These are phyloP conservation scores for Ammodytes dubius DNA, from an alignment of 2,113 vertebrate genomes.

Conservation along the genomic window DNA sequence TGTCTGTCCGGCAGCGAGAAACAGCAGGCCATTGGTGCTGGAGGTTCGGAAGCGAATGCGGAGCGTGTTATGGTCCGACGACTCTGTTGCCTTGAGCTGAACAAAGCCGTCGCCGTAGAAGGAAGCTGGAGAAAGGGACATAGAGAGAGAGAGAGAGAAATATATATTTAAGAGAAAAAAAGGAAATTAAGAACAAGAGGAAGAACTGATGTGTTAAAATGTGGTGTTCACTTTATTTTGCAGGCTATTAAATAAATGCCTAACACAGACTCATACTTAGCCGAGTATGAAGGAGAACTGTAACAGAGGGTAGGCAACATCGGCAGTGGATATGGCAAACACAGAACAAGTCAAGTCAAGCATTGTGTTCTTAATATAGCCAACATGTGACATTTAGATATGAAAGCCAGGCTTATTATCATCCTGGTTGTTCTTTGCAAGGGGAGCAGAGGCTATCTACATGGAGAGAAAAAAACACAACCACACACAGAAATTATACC, in stretches of 20 bases:
- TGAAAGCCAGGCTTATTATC: conserved; percentile 72
- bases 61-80: conserved; percentile 83
- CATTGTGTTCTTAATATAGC: conserved; percentile 69
- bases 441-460: conserved; percentile 21
- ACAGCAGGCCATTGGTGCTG: conserved; percentile 88
- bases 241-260: conserved; percentile 1
- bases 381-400: conserved; percentile 74
- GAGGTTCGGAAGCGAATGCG: conserved; percentile 89
- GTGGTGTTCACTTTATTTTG: conserved; percentile 10
- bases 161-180: neutral
- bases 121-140: conserved; percentile 64
- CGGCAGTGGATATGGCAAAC: conserved; percentile 27
- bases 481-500: conserved; percentile 48
- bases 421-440: conserved; percentile 65
- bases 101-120: conserved; percentile 86
- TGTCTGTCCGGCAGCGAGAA: conserved; percentile 88
- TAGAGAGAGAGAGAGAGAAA: neutral
- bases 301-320: conserved; percentile 36
- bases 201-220: neutral
- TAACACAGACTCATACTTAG: conserved; percentile 18
- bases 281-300: neutral
- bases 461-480: neutral
- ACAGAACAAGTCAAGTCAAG: conserved; percentile 49
- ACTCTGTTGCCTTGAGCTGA: conserved; percentile 85
- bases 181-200: neutral